Evolutionary conservation across 2,888 invertebrate genomes (phyloP).

Genomic region (Folsomia candida): DNA sequence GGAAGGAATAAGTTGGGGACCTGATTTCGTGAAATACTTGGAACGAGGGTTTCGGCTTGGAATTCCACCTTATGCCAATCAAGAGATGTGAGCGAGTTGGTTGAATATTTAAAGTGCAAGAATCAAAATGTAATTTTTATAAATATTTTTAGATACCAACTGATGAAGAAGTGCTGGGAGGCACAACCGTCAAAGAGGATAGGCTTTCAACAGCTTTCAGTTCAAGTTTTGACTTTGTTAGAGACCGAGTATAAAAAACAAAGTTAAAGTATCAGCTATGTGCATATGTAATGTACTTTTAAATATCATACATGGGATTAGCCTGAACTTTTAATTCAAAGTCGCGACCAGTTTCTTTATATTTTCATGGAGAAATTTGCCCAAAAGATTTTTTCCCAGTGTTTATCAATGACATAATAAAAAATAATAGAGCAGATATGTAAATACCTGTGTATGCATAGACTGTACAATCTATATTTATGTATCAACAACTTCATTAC

Average conservation of each 20-base stretch:
- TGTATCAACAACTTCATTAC: too few relatives aligned
- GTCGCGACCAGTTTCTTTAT: too few relatives aligned
- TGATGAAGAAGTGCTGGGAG: neutral
- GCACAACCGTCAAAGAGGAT: neutral
- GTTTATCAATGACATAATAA: too few relatives aligned
- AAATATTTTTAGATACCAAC: neutral
- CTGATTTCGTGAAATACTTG: neutral
- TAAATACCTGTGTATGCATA: too few relatives aligned
- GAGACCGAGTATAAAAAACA: neutral
- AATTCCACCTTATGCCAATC: neutral
- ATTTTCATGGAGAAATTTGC: too few relatives aligned
- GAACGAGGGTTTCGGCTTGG: neutral
- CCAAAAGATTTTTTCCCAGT: too few relatives aligned
- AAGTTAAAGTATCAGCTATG: too few relatives aligned
- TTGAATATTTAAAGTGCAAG: neutral
- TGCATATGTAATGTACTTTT: too few relatives aligned
- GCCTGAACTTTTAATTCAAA: too few relatives aligned
- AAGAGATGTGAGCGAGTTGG: neutral
- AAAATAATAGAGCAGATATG: too few relatives aligned
- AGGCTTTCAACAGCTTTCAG: neutral
- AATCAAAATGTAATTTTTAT: neutral
- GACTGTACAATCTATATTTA: too few relatives aligned
- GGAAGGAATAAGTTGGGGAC: neutral
- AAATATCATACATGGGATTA: too few relatives aligned
- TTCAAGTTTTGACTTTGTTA: neutral